Base-by-base conservation (phyloP, 2,797 vertebrate species). In the Epinephelus coioides region DNA sequence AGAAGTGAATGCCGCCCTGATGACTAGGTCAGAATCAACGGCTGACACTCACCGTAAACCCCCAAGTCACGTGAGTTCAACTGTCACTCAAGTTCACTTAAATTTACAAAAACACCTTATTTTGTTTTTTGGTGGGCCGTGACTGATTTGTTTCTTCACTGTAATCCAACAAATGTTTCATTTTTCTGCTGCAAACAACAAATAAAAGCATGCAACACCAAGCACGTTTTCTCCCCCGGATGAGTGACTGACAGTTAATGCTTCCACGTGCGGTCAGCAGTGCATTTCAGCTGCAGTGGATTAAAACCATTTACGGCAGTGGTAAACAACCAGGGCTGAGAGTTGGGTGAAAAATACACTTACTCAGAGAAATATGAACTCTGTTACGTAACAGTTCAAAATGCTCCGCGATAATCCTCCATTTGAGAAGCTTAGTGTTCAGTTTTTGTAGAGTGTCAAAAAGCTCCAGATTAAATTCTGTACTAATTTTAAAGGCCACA, bases 391-490 rank as follows among this genome's bases (percentile, higher is more conserved):
- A 61, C n/a, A 47, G 55, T n/a, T 34, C 25, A 71, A 50, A 50
- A 50, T 12, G n/a, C 30, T 38, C 7, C 7, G 60, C n/a, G 47
- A 38, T 56, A 49, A 74, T 65, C 53, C 53, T 19, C 17, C 62
- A 49, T 66, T 66, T 76, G 19, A 54, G 49, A 38, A 55, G 75
- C 11, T 62, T 61, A 69, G 43, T 6, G 43, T 47, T 38, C 12
- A 14, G 44, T 7, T 74, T 53, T 50, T 40, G 15, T 66, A 12
- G 46, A 6, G n/a, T 18, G 5, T 25, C 49, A 55, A 63, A 47
- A 6, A 49, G 21, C 25, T 38, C 15, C 15, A 25, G 40, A 47
- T 62, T 76, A 6, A 62, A 25, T 25, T 18, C 14, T 18, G n/a
- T 13, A 13, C 18, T 21, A 0, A 44, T 46, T 70, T 25, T 34